Evolutionary conservation across 2,113 vertebrate genomes (phyloP), one percentile per base, ranked within the genome.

Genomic region (Scolopax mira): DNA sequence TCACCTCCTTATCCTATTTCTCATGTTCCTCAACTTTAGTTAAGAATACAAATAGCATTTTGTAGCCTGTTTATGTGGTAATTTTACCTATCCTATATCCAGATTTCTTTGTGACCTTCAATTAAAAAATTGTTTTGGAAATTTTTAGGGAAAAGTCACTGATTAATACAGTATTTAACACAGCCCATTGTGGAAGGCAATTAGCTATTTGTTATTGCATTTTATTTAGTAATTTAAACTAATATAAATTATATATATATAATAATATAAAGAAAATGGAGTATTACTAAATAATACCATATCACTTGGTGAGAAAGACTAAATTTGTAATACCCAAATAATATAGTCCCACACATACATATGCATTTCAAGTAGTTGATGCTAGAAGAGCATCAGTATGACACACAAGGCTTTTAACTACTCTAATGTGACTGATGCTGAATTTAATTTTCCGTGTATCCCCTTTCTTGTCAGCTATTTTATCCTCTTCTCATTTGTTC

Each of bases 211-310:
- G 18, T 52, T 86, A 79, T 96, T 94, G 67, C 28, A 54, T 97
- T 97, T 95, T 96, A 91, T 93, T 93, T 93, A 85, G 69, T 91
- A 93, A 95, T 91, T 78, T 93, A 81, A 97, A n/a, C n/a, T n/a
- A n/a, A n/a, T n/a, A n/a, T n/a, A n/a, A n/a, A n/a, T n/a, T n/a
- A n/a, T n/a, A n/a, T n/a, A n/a, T n/a, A n/a, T n/a, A n/a, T n/a
- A n/a, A n/a, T n/a, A n/a, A n/a, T n/a, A n/a, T n/a, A 95, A 94
- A 96, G 81, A 94, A 96, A 94, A 77, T 64, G 75, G 65, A 65
- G 18, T 79, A 35, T 69, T 70, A 65, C 25, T 81, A 13, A 73
- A 73, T 73, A 74, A 49, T 44, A 35, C 18, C 8, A 0, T 37
- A 30, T 35, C 17, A 21, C 21, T 51, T 46, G 4, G 33, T 61